A percentile compares a stretch with the other conserved stretches of the same genome.
phyloP scores from a whole-genome alignment of 2,113 vertebrate genomes.

The Anthoscopus minutus region DNA sequence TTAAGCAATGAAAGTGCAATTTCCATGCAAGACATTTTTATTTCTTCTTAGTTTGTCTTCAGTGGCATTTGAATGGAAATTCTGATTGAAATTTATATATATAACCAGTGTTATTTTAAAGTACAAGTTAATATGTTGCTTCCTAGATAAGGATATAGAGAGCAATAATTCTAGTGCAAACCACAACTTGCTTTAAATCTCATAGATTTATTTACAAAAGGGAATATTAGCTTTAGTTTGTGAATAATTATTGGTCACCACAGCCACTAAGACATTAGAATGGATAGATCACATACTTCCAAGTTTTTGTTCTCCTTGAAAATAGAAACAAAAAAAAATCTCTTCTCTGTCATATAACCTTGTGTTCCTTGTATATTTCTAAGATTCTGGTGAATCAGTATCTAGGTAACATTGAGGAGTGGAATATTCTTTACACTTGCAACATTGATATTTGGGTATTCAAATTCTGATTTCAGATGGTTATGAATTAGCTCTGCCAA shows the following conservation, averaged over 20 bases:
- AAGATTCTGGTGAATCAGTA: neutral
- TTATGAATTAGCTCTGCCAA: neutral
- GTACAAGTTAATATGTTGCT: neutral
- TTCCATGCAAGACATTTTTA: neutral
- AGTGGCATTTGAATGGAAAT: neutral
- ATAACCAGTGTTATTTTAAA: neutral
- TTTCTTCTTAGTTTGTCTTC: neutral
- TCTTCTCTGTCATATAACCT: neutral
- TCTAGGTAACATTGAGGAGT: neutral
- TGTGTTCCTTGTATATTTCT: neutral
- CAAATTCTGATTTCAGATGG: neutral
- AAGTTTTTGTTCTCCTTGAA: neutral
- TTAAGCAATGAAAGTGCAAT: neutral
- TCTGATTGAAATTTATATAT: neutral
- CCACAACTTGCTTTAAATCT: neutral
- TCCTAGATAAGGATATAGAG: neutral
- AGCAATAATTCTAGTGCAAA: neutral
- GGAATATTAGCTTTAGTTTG: neutral
- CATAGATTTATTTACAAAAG: neutral
- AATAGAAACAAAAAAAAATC: neutral
- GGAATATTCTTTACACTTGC: neutral
- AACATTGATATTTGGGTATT: neutral
- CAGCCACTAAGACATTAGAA: neutral
- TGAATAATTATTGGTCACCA: neutral
- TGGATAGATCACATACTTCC: neutral